These are phyloP conservation scores for Cacoxenus indagator DNA, from an alignment of 2,888 invertebrate species.

Conservation along the genomic window DNA sequence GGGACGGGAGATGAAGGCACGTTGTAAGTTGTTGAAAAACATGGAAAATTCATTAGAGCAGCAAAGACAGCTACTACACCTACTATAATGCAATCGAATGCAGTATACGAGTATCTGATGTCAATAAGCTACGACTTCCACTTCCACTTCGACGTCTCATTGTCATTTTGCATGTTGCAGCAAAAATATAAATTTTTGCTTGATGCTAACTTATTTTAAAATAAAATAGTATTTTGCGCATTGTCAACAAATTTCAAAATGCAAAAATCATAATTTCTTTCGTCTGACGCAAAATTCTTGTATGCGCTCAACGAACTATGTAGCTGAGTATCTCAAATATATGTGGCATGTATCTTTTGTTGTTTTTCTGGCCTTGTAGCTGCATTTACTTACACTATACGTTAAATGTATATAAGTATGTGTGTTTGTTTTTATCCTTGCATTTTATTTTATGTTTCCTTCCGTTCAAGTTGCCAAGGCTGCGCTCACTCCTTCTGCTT, in stretches of 20 bases:
- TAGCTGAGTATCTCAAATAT: conserved; percentile 2
- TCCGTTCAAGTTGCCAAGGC: conserved; percentile 44
- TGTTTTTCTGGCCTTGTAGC: background rate
- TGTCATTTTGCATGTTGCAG: conserved; percentile 50
- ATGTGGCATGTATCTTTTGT: background rate
- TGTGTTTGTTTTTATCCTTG: conserved; percentile 12
- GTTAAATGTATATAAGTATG: conserved; percentile 6
- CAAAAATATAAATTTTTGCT: background rate
- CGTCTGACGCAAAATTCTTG: background rate
- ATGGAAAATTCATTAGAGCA: conserved; percentile 13
- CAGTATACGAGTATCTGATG: background rate
- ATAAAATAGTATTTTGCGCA: conserved; percentile 59
- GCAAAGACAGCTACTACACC: background rate
- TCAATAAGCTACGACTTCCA: background rate
- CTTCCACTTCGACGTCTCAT: conserved; percentile 20
- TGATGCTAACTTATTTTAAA: conserved; percentile 16
- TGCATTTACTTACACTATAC: background rate
- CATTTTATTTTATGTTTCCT: conserved; percentile 63
- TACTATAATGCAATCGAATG: background rate
- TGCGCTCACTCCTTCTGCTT: conserved; percentile 41
- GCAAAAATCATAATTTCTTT: conserved; percentile 9
- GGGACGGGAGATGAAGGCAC: background rate
- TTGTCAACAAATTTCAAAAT: conserved; percentile 56
- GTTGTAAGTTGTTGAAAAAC: conserved; percentile 9
- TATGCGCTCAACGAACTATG: background rate